Percentiles rank a stretch among this genome's conserved stretches.
Evolutionary conservation across 2,888 invertebrate species (phyloP).

Genomic region (Spisula subtruncata): DNA sequence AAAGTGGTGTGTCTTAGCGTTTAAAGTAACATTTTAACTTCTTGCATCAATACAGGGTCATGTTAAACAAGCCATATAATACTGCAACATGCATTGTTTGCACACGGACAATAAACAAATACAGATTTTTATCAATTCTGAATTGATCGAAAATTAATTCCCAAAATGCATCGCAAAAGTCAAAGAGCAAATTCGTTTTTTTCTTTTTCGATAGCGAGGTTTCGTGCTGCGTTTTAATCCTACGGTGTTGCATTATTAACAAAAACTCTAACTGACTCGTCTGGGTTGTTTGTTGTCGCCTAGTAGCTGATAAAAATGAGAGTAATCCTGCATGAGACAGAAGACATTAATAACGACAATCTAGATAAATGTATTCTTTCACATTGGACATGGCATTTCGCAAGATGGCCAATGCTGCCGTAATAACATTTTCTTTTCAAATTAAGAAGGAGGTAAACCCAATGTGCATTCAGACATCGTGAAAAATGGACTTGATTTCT

Average conservation of each 20-base stretch:
- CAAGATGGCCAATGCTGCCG: slow-evolving; percentile 60
- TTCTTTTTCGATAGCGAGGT: too few relatives aligned
- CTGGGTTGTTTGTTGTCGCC: slow-evolving; percentile 51
- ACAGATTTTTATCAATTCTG: slow-evolving; percentile 2
- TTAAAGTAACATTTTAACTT: neutral
- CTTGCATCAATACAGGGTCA: neutral
- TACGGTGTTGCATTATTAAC: neutral
- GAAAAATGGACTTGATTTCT: slow-evolving; percentile 50
- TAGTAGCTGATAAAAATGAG: slow-evolving; percentile 69
- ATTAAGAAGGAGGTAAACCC: slow-evolving; percentile 53
- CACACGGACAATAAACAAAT: neutral
- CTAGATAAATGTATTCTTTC: slow-evolving; percentile 71
- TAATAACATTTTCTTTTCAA: slow-evolving; percentile 72
- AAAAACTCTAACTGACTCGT: neutral
- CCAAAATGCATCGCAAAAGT: neutral
- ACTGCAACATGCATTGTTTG: neutral
- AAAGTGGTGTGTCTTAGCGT: neutral
- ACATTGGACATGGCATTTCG: slow-evolving; percentile 66
- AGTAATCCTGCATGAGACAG: slow-evolving; percentile 62
- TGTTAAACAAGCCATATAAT: neutral
- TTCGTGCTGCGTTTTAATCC: neutral
- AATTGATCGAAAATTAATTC: neutral
- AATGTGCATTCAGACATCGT: slow-evolving; percentile 50
- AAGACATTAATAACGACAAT: slow-evolving; percentile 65
- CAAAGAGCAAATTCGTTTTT: too few relatives aligned